Conservation (phyloP, 2,113 vertebrate genomes). For the Hepsetus odoe region DNA sequence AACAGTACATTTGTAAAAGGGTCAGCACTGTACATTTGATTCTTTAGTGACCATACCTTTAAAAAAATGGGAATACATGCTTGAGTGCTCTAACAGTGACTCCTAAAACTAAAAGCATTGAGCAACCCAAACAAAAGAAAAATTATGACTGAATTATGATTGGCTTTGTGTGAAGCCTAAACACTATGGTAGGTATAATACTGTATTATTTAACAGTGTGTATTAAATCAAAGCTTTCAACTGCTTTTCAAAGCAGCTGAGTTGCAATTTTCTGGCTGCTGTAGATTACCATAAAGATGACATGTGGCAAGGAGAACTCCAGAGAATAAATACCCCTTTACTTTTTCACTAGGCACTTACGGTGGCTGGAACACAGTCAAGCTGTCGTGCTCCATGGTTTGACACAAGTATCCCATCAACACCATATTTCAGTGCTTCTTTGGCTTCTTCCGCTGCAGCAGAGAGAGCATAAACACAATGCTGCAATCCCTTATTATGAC, state of each 20-base stretch:
- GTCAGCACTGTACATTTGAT: neutral
- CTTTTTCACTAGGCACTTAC: conserved; percentile 47
- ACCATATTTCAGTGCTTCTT: conserved; percentile 83
- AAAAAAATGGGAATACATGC: neutral
- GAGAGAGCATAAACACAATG: conserved; percentile 25
- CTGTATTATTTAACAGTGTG: neutral
- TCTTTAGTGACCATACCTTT: neutral
- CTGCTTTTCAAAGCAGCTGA: conserved; percentile 35
- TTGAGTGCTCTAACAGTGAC: neutral
- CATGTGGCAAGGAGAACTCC: conserved; percentile 30
- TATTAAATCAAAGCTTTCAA: conserved; percentile 30
- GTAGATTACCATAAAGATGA: conserved; percentile 37
- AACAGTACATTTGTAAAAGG: conserved; percentile 7
- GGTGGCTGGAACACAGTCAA: conserved; percentile 85
- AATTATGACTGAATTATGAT: neutral
- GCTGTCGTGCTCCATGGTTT: conserved; percentile 87
- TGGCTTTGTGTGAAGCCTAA: conserved; percentile 64
- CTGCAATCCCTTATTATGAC: conserved; percentile 11
- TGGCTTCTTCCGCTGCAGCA: conserved; percentile 83
- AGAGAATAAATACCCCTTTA: conserved; percentile 39
- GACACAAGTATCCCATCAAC: conserved; percentile 91
- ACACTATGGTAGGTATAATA: conserved; percentile 15
- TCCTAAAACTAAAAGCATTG: neutral
- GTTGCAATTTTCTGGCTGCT: conserved; percentile 44
- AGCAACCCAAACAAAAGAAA: neutral